Percentiles rank a stretch among this genome's conserved stretches.
These are phyloP conservation scores for Channa striata DNA, from an alignment of 2,797 vertebrate species.

Conservation along the genomic window DNA sequence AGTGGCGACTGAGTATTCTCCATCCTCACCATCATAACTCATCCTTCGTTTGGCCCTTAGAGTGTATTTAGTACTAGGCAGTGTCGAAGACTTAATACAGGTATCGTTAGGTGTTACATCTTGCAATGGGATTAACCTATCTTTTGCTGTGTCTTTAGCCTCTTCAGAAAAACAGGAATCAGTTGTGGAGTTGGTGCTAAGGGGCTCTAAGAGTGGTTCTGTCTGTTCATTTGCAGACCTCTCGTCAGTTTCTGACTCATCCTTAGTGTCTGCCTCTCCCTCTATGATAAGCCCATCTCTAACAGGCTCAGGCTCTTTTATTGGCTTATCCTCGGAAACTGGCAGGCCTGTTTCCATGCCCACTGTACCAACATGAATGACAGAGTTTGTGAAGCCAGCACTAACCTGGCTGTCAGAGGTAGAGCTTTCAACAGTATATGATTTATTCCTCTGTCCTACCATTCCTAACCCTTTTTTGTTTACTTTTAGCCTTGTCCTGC, in stretches of 20 bases:
- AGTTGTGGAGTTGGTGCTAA: neutral
- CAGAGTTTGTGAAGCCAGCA: constrained; percentile 61
- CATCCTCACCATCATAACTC: constrained; percentile 89
- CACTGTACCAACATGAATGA: constrained; percentile 27
- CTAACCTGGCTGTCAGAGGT: constrained; percentile 80
- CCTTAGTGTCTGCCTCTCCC: neutral
- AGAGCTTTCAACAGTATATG: constrained; percentile 81
- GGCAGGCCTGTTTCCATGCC: constrained; percentile 50
- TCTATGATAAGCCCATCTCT: constrained; percentile 23
- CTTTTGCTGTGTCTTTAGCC: constrained; percentile 43
- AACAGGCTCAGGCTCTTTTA: constrained; percentile 19
- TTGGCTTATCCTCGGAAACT: constrained; percentile 34
- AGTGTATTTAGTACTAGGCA: constrained; percentile 96
- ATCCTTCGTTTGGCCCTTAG: constrained; percentile 95
- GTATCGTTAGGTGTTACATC: constrained; percentile 77
- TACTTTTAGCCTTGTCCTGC: constrained; percentile 89
- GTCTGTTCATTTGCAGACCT: constrained; percentile 34
- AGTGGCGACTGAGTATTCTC: constrained; percentile 84
- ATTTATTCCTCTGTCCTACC: constrained; percentile 73
- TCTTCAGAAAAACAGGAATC: constrained; percentile 37
- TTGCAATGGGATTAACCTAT: constrained; percentile 61
- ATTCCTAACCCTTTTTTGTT: constrained; percentile 86
- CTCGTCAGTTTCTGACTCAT: constrained; percentile 37
- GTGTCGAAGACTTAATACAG: constrained; percentile 86
- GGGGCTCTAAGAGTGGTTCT: constrained; percentile 32